Conservation (phyloP, 2,113 vertebrate genomes). For the Phalacrocorax pelagicus region DNA sequence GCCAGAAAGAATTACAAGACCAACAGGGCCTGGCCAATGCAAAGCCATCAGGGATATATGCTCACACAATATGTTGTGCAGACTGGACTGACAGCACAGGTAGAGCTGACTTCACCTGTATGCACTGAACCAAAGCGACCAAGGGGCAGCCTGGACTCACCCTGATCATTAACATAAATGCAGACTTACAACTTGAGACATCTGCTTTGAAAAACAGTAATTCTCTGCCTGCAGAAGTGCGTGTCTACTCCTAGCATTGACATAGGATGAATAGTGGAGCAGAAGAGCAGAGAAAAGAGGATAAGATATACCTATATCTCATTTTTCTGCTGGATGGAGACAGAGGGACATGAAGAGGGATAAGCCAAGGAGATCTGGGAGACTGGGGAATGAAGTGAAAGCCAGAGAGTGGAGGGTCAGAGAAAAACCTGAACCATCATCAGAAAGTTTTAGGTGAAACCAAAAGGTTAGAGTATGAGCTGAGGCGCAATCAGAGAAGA, state of each 20-base stretch:
- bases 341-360: neutral
- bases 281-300: neutral
- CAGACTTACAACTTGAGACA: neutral
- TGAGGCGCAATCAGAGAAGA: neutral
- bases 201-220: neutral
- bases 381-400: neutral
- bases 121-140: neutral
- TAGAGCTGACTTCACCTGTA: neutral
- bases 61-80: neutral
- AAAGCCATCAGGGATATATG: neutral
- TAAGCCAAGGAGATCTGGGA: neutral
- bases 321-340: neutral
- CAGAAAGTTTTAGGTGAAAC: neutral
- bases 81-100: neutral
- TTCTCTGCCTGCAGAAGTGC: neutral
- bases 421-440: neutral
- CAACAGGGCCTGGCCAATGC: neutral
- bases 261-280: neutral
- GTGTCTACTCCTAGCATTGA: neutral
- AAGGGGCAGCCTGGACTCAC: neutral
- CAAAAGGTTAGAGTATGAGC: neutral
- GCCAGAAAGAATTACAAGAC: neutral
- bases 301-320: neutral
- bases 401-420: neutral
- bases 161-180: neutral